Percentiles rank a stretch among this genome's conserved stretches.
Conservation (phyloP, 2,888 invertebrate species). For the Odontocolon sp. region DNA sequence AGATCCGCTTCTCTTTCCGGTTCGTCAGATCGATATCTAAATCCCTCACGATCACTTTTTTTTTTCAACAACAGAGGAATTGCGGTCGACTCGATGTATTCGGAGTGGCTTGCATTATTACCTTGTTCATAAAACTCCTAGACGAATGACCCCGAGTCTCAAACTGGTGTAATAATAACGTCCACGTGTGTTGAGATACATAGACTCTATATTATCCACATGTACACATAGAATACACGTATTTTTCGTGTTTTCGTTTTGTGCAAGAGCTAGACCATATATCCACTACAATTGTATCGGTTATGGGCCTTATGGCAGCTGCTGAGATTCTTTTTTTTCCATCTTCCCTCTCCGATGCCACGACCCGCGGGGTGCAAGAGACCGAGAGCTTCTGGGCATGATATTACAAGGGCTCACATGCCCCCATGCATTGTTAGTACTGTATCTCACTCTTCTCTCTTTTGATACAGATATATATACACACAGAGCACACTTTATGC, state of each 20-base stretch:
- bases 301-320: slow-evolving; percentile 72
- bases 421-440: slow-evolving; percentile 71
- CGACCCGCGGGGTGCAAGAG: slow-evolving; percentile 62
- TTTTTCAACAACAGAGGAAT: slow-evolving; percentile 27
- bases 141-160: slow-evolving; percentile 30
- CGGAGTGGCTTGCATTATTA: slow-evolving; percentile 11
- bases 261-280: slow-evolving; percentile 53
- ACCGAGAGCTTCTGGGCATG: slow-evolving; percentile 67
- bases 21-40: slow-evolving; percentile 1
- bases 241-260: slow-evolving; percentile 42
- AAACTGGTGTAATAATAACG: slow-evolving; percentile 27
- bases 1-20: slow-evolving; percentile 2
- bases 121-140: slow-evolving; percentile 13
- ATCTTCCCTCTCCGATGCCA: slow-evolving; percentile 30
- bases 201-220: slow-evolving; percentile 21
- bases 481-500: slow-evolving; percentile 18
- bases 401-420: slow-evolving; percentile 76
- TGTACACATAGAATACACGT: slow-evolving; percentile 10
- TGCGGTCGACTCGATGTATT: slow-evolving; percentile 48
- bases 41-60: background rate
- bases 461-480: slow-evolving; percentile 72
- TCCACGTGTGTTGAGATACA: slow-evolving; percentile 12
- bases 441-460: slow-evolving; percentile 60
- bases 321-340: slow-evolving; percentile 65
- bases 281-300: slow-evolving; percentile 75